Base-by-base conservation (phyloP, 2,797 vertebrate species). In the Manis pentadactyla region DNA sequence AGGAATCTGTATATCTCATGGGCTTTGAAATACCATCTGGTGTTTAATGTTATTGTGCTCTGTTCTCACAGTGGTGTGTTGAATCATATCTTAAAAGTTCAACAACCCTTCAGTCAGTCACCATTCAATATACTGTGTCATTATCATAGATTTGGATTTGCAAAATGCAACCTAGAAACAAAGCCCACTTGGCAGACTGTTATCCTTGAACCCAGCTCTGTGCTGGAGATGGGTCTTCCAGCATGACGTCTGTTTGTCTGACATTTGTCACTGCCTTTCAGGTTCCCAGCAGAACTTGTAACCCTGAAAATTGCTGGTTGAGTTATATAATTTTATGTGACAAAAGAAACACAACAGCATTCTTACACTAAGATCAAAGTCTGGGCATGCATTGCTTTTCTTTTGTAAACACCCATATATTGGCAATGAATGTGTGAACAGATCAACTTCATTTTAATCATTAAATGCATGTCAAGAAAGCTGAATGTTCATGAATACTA, bases 21-120 rank as follows among this genome's bases (percentile, higher is more conserved):
- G 97, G 96, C 98, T 98, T 98, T 98, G 98, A 98, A 98, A 98
- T 98, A 89, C 98, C 98, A 98, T 98, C 98, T 98, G 98, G 97
- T 98, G 98, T 98, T 98, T 98, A 98, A 98, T 97, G 98, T 98
- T 97, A 97, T 98, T 98, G 96, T 98, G 94, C 90, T 98, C 97
- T 97, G 94, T 97, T 98, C 98, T 98, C 95, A 91, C 94, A 96
- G 82, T 94, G 95, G 93, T 95, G 82, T 78, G 95, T 97, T 97
- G 97, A 98, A 98, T 98, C 98, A 90, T 98, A 98, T 98, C 98
- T 98, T 98, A 96, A 97, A 98, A 98, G 98, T 98, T 98, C 98
- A 98, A 98, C 98, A 98, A 97, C 97, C 98, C 97, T 98, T 98
- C 97, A 98, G 96, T 98, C 92, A 97, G 95, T 90, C 96, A 93